Base-by-base conservation (phyloP, 2,113 vertebrate genomes). In the Strigops habroptila region DNA sequence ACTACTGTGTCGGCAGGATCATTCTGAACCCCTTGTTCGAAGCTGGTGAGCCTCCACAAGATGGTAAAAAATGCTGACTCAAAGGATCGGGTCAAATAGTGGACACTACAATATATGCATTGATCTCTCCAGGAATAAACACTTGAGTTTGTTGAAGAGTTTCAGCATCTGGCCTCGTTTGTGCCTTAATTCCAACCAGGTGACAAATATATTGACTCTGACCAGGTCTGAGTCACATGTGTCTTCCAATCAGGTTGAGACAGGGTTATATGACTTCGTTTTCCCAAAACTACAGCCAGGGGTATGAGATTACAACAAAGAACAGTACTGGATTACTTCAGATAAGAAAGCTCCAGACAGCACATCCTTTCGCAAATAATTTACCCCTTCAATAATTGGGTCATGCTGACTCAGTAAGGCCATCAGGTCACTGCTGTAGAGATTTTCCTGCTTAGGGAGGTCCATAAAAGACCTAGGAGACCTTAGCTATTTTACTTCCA, bases 231-330 rank as follows among this genome's bases (percentile, higher is more conserved):
- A 23, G 33, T n/a, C 21, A n/a, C 33, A 15, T 59, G 15, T 3
- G 57, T 59, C 33, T 59, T n/a, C 57, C 2, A 1, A 59, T 21
- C 57, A 59, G 57, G 21, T 10, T 59, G 57, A 59, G 21, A n/a
- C 33, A 59, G 21, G 21, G 44, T 53, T 55, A 64, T 1, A 59
- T 0, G 0, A 41, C 68, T 76, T 13, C 5, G 39, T 39, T 69
- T 71, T 60, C 52, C 70, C 55, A 28, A 62, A 90, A 55, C 28
- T 39, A 35, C 33, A 64, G 59, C 35, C 27, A 3, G 6, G 33
- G 11, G 8, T 5, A 69, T 35, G 35, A 73, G 60, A 10, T 73
- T 30, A n/a, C 48, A 82, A 86, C 37, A 93, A 62, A n/a, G 22
- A 83, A 82, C 0, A 0, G 18, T 55, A 68, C 12, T 1, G 28